Base-by-base conservation (phyloP, 2,888 invertebrate species). In the Melipona bicolor region DNA sequence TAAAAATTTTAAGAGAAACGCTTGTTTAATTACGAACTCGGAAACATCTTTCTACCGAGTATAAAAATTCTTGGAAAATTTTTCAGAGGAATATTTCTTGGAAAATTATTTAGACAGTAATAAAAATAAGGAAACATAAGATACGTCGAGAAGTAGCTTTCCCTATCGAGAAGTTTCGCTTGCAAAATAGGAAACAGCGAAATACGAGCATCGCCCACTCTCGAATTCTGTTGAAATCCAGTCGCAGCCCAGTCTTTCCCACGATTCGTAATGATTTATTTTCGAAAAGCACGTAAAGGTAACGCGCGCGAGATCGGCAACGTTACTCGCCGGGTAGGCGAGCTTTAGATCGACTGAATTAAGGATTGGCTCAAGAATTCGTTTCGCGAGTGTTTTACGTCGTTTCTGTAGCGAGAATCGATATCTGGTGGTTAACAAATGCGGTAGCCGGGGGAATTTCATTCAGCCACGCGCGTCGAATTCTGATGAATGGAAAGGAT, bases 211-310 rank as follows among this genome's bases (percentile, higher is more conserved):
- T 70, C 81, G 77, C 70, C 77, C 64, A 62, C 77, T 74, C 71
- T 78, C 70, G 77, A 78, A 73, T 65, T 43, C 70, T 78, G 67
- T 32, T 62, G 49, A 36, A 64, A 27, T 24, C 59, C 24, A 4
- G 59, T 54, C 21, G 43, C 62, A 19, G 61, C 4, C 32, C 32
- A 32, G 32, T 67, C 70, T 77, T 83, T 83, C 84, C 76, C 83
- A 83, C 83, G 79, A 76, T 72, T 64, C 11, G 62, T 65, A 76
- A 83, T 73, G 76, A 84, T 83, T 84, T 83, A 83, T 83, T 81
- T 74, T 82, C 78, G 62, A 72, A 43, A 19, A 68, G 68, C 43
- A 32, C 59, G 4, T 32, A 59, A 61, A 64, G 74, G 82, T 68
- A 78, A 54, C 62, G 19, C 32, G 52, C 13, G 72, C 72, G 43